A percentile compares a stretch with the other conserved stretches of the same genome.
Evolutionary conservation across 1,140 invertebrate genomes (phyloP).

Genomic region (Drosophila yakuba): DNA sequence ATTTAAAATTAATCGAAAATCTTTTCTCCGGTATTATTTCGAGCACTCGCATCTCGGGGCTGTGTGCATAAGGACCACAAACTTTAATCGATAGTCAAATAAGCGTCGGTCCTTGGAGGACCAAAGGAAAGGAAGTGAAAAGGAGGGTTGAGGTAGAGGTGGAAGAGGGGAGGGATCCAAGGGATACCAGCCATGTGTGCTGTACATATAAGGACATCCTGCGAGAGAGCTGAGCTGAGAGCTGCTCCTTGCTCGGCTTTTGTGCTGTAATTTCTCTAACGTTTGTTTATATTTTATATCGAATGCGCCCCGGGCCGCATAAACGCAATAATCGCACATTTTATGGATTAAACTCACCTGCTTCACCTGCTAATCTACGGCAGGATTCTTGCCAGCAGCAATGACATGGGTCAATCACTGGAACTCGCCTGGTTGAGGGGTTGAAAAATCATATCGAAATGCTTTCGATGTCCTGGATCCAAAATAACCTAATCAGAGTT

Average conservation of each 20-base stretch:
- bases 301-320: conserved; percentile 74
- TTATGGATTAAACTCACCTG: conserved; percentile 83
- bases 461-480: background rate
- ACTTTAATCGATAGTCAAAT: conserved; percentile 82
- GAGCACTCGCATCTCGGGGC: conserved; percentile 42
- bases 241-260: conserved; percentile 55
- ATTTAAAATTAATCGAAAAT: conserved; percentile 82
- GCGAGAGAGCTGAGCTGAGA: conserved; percentile 12
- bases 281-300: conserved; percentile 83
- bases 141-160: too few species aligned
- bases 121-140: background rate
- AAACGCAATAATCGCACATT: conserved; percentile 83
- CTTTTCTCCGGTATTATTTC: conserved; percentile 54
- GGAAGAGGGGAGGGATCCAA: background rate
- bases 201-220: conserved; percentile 17
- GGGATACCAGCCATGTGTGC: conserved; percentile 6
- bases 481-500: background rate
- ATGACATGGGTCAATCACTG: conserved; percentile 8
- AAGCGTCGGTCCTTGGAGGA: conserved; percentile 34
- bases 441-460: background rate
- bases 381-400: conserved; percentile 14
- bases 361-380: conserved; percentile 67
- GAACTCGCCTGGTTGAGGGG: background rate
- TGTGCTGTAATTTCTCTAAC: conserved; percentile 79
- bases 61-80: conserved; percentile 72